A percentile compares a stretch with the other conserved stretches of the same genome.
These are phyloP conservation scores for Carollia perspicillata DNA, from an alignment of 2,113 vertebrate genomes.

Conservation along the genomic window DNA sequence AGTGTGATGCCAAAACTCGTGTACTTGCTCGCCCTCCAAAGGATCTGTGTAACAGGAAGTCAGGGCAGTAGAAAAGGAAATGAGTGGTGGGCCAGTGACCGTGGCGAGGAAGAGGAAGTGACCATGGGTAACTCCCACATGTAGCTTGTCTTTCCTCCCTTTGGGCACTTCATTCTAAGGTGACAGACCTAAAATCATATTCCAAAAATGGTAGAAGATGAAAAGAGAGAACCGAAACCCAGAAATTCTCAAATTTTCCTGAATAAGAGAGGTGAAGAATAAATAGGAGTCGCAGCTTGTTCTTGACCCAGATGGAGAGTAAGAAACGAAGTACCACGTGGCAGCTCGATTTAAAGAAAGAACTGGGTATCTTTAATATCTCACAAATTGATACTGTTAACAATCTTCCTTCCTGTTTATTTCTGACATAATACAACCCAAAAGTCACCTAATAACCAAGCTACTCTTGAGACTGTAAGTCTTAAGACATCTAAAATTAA, in stretches of 20 bases:
- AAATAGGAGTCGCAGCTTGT: neutral
- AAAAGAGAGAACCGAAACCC: neutral
- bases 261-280: neutral
- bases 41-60: neutral
- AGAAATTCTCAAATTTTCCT: neutral
- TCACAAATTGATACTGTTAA: neutral
- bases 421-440: neutral
- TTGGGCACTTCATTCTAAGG: neutral
- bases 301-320: neutral
- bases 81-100: fast-evolving
- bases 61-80: neutral
- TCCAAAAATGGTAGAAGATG: neutral
- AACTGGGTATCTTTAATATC: neutral
- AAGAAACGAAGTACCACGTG: neutral
- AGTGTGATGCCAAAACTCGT: neutral
- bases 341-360: neutral
- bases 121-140: neutral
- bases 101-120: neutral
- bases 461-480: neutral
- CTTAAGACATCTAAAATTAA: conserved; percentile 3
- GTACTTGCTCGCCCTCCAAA: neutral
- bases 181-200: neutral
- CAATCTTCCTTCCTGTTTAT: neutral
- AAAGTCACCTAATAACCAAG: neutral
- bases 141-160: neutral